Conservation (phyloP, 2,888 invertebrate species). For the Dione vanillae region DNA sequence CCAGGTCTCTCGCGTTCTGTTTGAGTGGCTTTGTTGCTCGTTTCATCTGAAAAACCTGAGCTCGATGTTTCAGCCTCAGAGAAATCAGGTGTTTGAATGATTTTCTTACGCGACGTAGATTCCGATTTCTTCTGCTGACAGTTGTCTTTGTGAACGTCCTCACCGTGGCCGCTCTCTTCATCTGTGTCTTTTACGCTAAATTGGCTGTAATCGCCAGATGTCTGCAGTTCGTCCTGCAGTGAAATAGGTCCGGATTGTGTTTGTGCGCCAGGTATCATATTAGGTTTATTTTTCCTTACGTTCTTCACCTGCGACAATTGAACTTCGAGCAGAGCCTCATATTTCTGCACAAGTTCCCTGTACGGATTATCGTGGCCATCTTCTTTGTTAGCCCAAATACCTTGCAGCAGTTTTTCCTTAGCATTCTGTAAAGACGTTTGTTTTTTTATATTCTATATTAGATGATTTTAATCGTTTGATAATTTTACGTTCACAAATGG, state of each 20-base stretch:
- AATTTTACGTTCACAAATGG: conserved; percentile 19
- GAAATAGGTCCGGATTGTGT: conserved; percentile 77
- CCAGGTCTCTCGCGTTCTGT: conserved; percentile 91
- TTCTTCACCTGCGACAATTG: conserved; percentile 87
- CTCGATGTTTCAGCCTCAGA: conserved; percentile 94
- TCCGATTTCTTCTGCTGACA: conserved; percentile 76
- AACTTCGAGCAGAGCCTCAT: conserved; percentile 91
- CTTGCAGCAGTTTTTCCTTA: conserved; percentile 80
- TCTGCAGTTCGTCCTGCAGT: conserved; percentile 90
- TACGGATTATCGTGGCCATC: conserved; percentile 87
- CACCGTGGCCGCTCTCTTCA: conserved; percentile 86
- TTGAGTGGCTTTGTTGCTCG: conserved; percentile 92
- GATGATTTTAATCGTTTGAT: background rate
- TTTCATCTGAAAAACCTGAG: conserved; percentile 93
- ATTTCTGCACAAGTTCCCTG: conserved; percentile 92
- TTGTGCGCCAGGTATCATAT: conserved; percentile 57
- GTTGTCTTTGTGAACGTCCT: conserved; percentile 78
- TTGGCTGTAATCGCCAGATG: conserved; percentile 89
- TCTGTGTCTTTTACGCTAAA: conserved; percentile 86
- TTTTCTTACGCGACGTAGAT: conserved; percentile 77
- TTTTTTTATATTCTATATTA: conserved; percentile 10
- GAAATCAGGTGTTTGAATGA: conserved; percentile 91
- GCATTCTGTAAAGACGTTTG: conserved; percentile 68
- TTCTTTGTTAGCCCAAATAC: conserved; percentile 81
- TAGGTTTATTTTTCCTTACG: conserved; percentile 72